Evolutionary conservation across 2,113 vertebrate species (phyloP).

Genomic region (Xyrauchen texanus): DNA sequence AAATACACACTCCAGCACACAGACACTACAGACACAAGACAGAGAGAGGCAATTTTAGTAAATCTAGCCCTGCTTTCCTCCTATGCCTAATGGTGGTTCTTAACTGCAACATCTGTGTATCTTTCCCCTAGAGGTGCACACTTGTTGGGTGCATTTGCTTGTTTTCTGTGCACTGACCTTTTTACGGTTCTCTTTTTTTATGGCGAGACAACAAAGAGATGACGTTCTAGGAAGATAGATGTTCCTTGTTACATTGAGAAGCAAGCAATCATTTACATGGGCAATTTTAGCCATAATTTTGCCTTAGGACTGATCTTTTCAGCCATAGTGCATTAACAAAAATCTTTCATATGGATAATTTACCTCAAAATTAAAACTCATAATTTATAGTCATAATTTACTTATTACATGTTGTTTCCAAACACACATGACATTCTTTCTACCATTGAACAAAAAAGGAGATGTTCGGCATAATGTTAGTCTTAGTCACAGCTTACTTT

Average conservation of each 20-base stretch:
- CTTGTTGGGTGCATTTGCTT: constrained; percentile 42
- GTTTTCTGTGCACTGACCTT: constrained; percentile 39
- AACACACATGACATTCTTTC: too few species aligned
- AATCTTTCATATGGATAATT: too few species aligned
- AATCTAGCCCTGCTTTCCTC: constrained; percentile 1
- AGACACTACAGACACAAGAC: constrained; percentile 9
- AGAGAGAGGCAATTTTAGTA: constrained; percentile 61
- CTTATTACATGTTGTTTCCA: too few species aligned
- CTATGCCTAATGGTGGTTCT: constrained; percentile 46
- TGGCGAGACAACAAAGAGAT: constrained; percentile 33
- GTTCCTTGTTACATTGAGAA: constrained; percentile 13
- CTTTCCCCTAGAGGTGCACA: constrained; percentile 27
- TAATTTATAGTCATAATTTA: too few species aligned
- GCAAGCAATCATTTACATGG: constrained; percentile 6
- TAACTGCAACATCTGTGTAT: constrained; percentile 51
- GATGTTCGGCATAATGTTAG: too few species aligned
- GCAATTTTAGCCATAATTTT: constrained; percentile 26
- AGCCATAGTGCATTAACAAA: neutral
- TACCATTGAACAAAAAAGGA: too few species aligned
- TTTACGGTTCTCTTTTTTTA: constrained; percentile 40
- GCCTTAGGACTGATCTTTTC: neutral
- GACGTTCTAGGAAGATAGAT: neutral
- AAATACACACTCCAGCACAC: neutral
- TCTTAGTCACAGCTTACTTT: too few species aligned
- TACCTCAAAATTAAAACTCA: too few species aligned